Evolutionary conservation across 1,140 invertebrate species (phyloP).

Genomic region (Listronotus oregonensis): DNA sequence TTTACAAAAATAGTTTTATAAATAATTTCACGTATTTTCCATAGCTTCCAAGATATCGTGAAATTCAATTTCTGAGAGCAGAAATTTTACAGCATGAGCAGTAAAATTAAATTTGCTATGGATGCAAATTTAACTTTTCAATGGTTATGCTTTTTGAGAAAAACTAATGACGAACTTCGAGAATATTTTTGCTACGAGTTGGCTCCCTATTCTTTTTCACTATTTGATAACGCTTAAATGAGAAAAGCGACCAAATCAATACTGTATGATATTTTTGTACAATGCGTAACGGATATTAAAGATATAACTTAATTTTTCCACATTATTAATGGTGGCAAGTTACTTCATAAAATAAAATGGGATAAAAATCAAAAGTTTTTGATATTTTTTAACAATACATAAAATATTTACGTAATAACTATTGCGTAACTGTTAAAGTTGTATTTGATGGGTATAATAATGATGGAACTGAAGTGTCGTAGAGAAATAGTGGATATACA

Average conservation of each 20-base stretch:
- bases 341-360: conserved; percentile 7
- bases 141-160: too few species aligned
- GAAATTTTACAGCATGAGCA: too few species aligned
- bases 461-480: neutral
- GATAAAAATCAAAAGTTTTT: neutral
- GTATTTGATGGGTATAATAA: conserved; percentile 10
- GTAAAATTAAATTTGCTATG: too few species aligned
- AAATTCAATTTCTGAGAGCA: too few species aligned
- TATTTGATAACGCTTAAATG: conserved; percentile 6
- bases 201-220: conserved; percentile 10
- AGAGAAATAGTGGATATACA: conserved; percentile 2
- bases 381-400: conserved; percentile 7
- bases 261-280: conserved; percentile 8
- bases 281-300: conserved; percentile 1
- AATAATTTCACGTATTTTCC: too few species aligned
- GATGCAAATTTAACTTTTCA: too few species aligned
- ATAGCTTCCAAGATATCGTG: too few species aligned
- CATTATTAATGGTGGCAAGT: conserved; percentile 2
- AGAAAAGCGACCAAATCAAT: conserved; percentile 8
- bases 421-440: neutral
- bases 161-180: neutral
- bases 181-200: conserved; percentile 15
- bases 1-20: too few species aligned
- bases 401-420: conserved; percentile 4
- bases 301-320: conserved; percentile 1